Evolutionary conservation across 2,113 vertebrate genomes (phyloP), one percentile per base, ranked within the genome.

Genomic region (Taurulus bubalis): DNA sequence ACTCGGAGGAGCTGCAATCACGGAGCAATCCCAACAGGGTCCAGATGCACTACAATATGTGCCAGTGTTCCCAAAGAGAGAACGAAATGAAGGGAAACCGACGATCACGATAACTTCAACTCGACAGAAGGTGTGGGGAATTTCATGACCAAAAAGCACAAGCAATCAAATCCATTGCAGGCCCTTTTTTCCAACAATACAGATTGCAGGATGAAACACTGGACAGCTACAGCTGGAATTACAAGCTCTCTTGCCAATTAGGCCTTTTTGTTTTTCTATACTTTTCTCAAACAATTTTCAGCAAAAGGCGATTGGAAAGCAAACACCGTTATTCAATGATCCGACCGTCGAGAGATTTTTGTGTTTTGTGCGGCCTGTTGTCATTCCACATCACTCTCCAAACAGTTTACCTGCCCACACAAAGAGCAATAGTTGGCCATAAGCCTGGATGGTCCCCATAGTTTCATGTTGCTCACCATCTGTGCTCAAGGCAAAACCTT

Each of bases 401-500:
- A 90, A 87, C 63, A 40, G 51, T 85, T 85, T 89, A 89, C 91
- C 91, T 91, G 88, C 79, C 72, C 66, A 32, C 83, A 88, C 85
- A 91, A 80, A 89, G 83, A 88, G 71, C 81, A 69, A 85, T 24
- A 59, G 68, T 84, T 90, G 85, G 93, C 85, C 75, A 55, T 36
- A 60, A 87, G 90, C 92, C 92, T 90, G 82, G 77, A 76, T 15
- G 53, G 80, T 91, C 89, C 78, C 89, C 36, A 79, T 65, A 79
- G 89, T 85, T 92, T 89, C 88, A 85, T 82, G 90, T 87, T 82
- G 89, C 71, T 90, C 80, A 49, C 89, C 91, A 93, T 94, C 90
- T 91, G 91, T 85, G 89, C 86, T 88, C 85, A 85, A 87, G 90
- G 78, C 76, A 83, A 82, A 89, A 82, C 72, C 76, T 82, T 47